A percentile compares a stretch with the other conserved stretches of the same genome.
phyloP scores from a whole-genome alignment of 2,797 vertebrate species.

The Siniperca obscura region DNA sequence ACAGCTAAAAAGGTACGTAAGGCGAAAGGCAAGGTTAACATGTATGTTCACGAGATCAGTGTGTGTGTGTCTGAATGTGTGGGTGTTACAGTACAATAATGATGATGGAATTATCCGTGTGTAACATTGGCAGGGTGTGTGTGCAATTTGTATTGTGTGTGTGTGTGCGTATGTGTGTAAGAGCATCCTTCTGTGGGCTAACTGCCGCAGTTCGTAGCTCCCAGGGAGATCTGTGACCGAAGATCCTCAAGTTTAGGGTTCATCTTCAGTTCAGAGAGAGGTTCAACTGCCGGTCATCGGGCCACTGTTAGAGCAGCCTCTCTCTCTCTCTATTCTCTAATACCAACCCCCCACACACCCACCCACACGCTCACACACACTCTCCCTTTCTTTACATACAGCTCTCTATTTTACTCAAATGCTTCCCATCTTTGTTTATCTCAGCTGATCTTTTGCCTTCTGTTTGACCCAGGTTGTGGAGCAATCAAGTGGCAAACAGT shows the following conservation, averaged over 20 bases:
- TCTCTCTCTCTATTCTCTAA: slow-evolving; percentile 59
- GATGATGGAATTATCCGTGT: slow-evolving; percentile 62
- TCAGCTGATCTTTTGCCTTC: slow-evolving; percentile 67
- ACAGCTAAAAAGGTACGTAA: slow-evolving; percentile 16
- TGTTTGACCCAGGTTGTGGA: slow-evolving; percentile 59
- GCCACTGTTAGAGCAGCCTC: slow-evolving; percentile 71
- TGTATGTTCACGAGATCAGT: slow-evolving; percentile 51
- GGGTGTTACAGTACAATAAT: slow-evolving; percentile 26
- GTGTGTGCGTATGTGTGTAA: slow-evolving; percentile 34
- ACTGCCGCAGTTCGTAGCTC: slow-evolving; percentile 76
- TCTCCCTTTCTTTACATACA: slow-evolving; percentile 55
- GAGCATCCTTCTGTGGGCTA: slow-evolving; percentile 67
- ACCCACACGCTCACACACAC: slow-evolving; percentile 26
- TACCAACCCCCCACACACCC: slow-evolving; percentile 48
- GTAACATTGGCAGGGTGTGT: slow-evolving; percentile 48
- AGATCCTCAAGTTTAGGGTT: slow-evolving; percentile 87
- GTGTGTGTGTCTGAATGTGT: slow-evolving; percentile 18
- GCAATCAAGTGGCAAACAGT: slow-evolving; percentile 48
- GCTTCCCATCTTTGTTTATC: slow-evolving; percentile 33
- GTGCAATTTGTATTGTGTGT: slow-evolving; percentile 22
- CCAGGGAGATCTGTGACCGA: slow-evolving; percentile 83
- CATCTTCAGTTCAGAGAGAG: slow-evolving; percentile 86
- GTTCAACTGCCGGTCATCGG: slow-evolving; percentile 86
- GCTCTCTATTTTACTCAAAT: slow-evolving; percentile 52
- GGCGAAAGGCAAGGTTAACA: slow-evolving; percentile 53